Conservation (phyloP, 2,797 vertebrate genomes). For the Crenuchus spilurus region DNA sequence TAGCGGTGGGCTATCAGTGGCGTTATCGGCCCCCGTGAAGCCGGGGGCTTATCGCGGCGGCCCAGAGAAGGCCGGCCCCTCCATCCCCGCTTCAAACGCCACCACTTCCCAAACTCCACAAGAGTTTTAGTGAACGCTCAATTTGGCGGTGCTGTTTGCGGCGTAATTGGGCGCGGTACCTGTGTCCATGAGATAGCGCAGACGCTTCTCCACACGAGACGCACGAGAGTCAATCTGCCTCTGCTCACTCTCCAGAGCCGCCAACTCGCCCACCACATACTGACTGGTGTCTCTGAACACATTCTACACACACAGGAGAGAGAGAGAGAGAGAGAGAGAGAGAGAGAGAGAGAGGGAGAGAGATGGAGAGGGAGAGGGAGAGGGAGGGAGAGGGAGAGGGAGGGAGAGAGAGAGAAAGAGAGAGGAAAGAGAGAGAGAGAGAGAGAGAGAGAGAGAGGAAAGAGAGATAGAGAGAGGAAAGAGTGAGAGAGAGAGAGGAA, state of each 20-base stretch:
- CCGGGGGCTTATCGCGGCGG: conserved; percentile 98
- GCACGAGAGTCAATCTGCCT: conserved; percentile 99
- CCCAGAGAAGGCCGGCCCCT: conserved; percentile 94
- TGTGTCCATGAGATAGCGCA: conserved; percentile 99
- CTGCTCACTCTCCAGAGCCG: conserved; percentile 99
- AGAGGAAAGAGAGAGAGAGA: conserved; percentile 59
- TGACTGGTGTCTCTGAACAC: conserved; percentile 99
- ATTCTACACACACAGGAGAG: conserved; percentile 91
- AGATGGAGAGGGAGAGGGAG: conserved; percentile 62
- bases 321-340: conserved; percentile 63
- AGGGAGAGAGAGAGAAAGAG: conserved; percentile 43
- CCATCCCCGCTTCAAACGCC: conserved; percentile 99
- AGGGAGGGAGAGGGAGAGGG: conserved; percentile 47
- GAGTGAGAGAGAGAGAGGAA: not conserved
- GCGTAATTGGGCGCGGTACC: conserved; percentile 99
- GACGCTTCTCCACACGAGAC: conserved; percentile 99
- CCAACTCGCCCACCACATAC: conserved; percentile 99
- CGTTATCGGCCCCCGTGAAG: conserved; percentile 99
- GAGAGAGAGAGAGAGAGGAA: not conserved
- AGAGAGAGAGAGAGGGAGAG: conserved; percentile 49
- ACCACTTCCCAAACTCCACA: conserved; percentile 94
- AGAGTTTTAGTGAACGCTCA: conserved; percentile 95
- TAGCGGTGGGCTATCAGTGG: conserved; percentile 91
- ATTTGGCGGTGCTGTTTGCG: conserved; percentile 99
- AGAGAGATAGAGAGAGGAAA: no score